phyloP scores from a whole-genome alignment of 2,113 vertebrate genomes.

The Tor tambroides region DNA sequence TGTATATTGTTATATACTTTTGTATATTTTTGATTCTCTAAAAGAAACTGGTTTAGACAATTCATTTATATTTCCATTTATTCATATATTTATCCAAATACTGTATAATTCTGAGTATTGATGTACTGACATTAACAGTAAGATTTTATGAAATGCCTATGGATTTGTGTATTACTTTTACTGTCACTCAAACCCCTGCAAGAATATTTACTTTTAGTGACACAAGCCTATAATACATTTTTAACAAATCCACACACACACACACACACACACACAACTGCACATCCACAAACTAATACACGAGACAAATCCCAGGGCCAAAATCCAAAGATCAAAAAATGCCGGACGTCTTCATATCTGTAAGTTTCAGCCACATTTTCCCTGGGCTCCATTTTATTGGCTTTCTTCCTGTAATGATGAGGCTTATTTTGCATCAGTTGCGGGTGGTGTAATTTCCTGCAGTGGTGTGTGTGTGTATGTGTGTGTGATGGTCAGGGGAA shows the following conservation, averaged over 20 bases:
- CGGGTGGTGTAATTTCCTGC: slow-evolving; percentile 44
- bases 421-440: slow-evolving; percentile 42
- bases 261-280: background rate
- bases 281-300: background rate
- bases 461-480: slow-evolving; percentile 10
- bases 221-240: background rate
- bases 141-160: slow-evolving; percentile 6
- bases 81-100: background rate
- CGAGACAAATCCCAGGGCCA: slow-evolving; percentile 13
- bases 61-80: no score
- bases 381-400: slow-evolving; percentile 25
- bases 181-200: background rate
- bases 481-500: slow-evolving; percentile 32
- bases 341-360: slow-evolving; percentile 14
- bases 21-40: no score
- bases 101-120: background rate
- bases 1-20: no score
- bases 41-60: no score
- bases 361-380: slow-evolving; percentile 21
- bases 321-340: slow-evolving; percentile 19
- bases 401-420: slow-evolving; percentile 39
- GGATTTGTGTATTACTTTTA: background rate
- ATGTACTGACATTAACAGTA: background rate
- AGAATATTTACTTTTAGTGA: background rate
- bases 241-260: background rate